Evolutionary conservation across 1,140 invertebrate species (phyloP), one percentile per base, ranked within the genome.

Genomic region (Agrypnia vestita): DNA sequence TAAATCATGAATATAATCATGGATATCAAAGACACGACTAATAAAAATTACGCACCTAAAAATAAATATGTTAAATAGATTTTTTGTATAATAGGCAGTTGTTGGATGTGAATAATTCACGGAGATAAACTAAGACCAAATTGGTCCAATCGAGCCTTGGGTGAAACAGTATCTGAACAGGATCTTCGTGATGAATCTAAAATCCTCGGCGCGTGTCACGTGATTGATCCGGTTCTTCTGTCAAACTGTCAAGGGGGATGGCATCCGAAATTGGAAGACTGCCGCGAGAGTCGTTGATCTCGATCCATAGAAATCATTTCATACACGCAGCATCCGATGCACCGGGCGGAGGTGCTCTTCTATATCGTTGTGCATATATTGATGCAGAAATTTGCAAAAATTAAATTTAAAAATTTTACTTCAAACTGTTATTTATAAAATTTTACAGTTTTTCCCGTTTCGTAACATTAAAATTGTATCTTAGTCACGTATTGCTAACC

Each of bases 181-280:
- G 67, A 71, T 71, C 44, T 49, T 49, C 19, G 47, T 64, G 61
- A 64, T 43, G 61, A 43, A 64, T 64, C 35, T 64, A 59, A 19
- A 21, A 11, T 67, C 0, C 49, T 15, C 10, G 46, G 17, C 8
- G 15, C 47, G 46, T 71, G 47, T 71, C 67, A 12, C 17, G 46
- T 71, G 67, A 71, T 35, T 15, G 46, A 49, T 71, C 46, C 67
- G 67, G 67, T 51, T 71, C 46, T 51, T 9, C 46, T 12, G 49
- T 71, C 67, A 71, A 71, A 71, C 46, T 71, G 67, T 71, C 67
- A 71, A 71, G 47, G 15, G 19, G 19, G 11, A 35, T 35, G 35
- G 44, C 21, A 71, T 71, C 67, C 67, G 64, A 71, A 71, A 71
- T 53, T 71, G 10, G 67, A 49, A 7, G 25, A 25, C 17, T 49